These are phyloP conservation scores for Hapalemur alaotrensis DNA, from an alignment of 2,797 vertebrate species.

Conservation along the genomic window DNA sequence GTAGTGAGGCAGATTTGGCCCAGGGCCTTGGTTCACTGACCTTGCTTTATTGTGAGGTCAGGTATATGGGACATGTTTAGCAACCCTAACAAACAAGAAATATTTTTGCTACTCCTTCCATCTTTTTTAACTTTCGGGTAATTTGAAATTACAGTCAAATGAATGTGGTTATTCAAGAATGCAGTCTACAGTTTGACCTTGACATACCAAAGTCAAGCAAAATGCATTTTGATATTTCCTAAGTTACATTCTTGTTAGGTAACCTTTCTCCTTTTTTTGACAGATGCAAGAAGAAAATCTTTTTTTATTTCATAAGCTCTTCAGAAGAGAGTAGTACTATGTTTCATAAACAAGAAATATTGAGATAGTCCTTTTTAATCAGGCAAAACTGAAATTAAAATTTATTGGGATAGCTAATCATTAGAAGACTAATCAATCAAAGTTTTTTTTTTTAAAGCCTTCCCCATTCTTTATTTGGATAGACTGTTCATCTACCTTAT, in stretches of 20 bases:
- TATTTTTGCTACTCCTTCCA: background rate
- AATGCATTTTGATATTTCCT: background rate
- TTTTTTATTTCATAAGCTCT: background rate
- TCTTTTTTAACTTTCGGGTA: background rate
- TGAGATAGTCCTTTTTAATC: slow-evolving; percentile 31
- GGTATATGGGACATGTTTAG: background rate
- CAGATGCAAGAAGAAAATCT: background rate
- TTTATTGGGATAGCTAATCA: slow-evolving; percentile 17
- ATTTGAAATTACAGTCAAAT: background rate
- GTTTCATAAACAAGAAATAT: background rate
- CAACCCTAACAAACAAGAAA: background rate
- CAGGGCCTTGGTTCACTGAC: background rate
- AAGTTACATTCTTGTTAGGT: background rate
- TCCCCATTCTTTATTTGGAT: background rate
- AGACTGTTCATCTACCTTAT: background rate
- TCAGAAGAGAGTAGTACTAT: background rate
- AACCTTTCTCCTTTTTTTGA: background rate
- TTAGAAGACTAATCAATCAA: background rate
- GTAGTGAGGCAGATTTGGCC: background rate
- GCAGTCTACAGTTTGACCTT: background rate
- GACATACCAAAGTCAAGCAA: background rate
- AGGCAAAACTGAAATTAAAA: slow-evolving; percentile 44
- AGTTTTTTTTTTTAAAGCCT: background rate
- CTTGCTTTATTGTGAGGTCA: background rate
- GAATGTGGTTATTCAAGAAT: background rate